Base-by-base conservation (phyloP, 2,797 vertebrate genomes). In the Periparus ater region DNA sequence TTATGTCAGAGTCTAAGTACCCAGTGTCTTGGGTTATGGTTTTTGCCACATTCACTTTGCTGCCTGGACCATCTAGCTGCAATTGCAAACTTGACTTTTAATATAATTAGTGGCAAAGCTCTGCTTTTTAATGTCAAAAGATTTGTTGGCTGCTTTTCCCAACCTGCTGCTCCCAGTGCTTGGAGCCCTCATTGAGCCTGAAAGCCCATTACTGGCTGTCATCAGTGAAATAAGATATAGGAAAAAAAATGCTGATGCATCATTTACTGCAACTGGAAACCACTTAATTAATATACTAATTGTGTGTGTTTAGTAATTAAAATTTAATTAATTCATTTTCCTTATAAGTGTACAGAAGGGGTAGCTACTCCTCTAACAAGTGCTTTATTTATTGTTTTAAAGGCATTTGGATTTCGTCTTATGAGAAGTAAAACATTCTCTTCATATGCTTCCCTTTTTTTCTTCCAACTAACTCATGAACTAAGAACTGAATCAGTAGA, bases 251-350 rank as follows among this genome's bases (percentile, higher is more conserved):
- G 96, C 97, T 98, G 97, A 98, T 94, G 83, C 58, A 23, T 89
- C 42, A 94, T 88, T 87, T 93, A 72, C 83, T 96, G 86, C 86
- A 94, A 95, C 87, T 95, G 74, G 54, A 95, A 97, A 91, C 89
- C 91, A 96, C 83, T 97, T 98, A 97, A 97, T 98, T 98, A 98
- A 98, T 97, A 97, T 72, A 95, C 74, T 92, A 76, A 15, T 54
- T 93, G 97, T 97, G 97, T 97, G 92, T 84, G 96, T 94, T 97
- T 93, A 71, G 89, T 94, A 96, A 98, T 98, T 97, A 97, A 97
- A 97, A 79, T 96, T 94, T 97, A 97, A 97, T 97, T 96, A 89
- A 94, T 96, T 94, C 18, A 4, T 84, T 76, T 94, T 68, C 54
- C 42, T 96, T 84, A 53, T 74, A 86, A 88, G 17, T 82, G 42